Conservation (phyloP, 1,140 invertebrate genomes). For the Araneus ventricosus region DNA sequence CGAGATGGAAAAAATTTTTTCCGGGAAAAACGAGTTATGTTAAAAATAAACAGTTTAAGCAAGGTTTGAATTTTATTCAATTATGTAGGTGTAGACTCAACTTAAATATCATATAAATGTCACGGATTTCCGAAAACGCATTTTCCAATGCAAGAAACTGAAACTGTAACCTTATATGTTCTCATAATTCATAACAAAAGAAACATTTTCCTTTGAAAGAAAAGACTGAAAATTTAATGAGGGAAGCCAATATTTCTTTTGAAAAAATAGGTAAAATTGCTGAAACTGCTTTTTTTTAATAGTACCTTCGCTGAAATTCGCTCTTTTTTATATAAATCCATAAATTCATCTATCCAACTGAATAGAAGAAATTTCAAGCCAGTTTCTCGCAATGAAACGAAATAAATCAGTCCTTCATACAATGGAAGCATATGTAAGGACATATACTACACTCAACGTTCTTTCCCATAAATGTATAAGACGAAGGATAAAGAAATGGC, state of each 20-base stretch:
- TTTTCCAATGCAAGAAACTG: no score
- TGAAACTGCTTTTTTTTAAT: not conserved
- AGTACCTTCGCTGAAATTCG: not conserved
- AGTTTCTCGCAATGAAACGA: not conserved
- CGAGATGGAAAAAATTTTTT: no score
- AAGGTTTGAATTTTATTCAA: no score
- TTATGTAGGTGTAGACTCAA: no score
- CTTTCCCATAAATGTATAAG: not conserved
- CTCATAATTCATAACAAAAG: no score
- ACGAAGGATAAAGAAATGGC: not conserved
- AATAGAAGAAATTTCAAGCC: not conserved
- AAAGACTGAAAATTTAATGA: not conserved
- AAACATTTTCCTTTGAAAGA: not conserved
- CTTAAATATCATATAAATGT: no score
- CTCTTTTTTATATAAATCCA: not conserved
- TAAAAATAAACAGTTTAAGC: no score
- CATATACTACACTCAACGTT: not conserved
- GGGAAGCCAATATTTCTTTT: not conserved
- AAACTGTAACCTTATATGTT: no score
- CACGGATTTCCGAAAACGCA: no score
- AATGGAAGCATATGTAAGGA: not conserved
- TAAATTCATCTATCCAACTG: not conserved
- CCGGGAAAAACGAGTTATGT: no score
- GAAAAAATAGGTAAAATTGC: not conserved
- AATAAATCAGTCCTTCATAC: conserved; percentile 14